phyloP scores from a whole-genome alignment of 30 jellyfish, hydroid and myxozoan genomes.

The Cassiopea andromeda region DNA sequence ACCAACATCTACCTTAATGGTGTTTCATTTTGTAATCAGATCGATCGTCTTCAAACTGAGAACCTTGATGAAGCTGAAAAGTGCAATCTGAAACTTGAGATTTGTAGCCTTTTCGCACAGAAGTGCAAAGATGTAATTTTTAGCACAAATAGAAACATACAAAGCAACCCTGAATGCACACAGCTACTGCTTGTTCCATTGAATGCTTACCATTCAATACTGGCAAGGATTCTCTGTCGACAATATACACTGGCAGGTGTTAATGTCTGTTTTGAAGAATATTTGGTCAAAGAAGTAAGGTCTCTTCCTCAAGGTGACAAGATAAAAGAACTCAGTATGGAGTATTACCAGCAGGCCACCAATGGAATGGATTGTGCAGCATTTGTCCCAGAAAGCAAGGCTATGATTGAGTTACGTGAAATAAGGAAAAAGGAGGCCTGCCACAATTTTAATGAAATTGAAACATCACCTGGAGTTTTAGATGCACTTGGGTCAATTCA shows the following conservation, averaged over 20 bases:
- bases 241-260: not conserved
- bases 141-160: not conserved
- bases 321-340: not conserved
- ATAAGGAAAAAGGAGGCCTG: not conserved
- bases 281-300: not conserved
- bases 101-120: constrained; percentile 6
- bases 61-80: not conserved
- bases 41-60: not conserved
- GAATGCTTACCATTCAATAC: constrained; percentile 5
- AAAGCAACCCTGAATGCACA: not conserved
- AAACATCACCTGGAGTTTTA: not conserved
- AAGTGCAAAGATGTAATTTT: not conserved
- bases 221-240: constrained; percentile 9
- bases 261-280: not conserved
- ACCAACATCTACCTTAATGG: not conserved
- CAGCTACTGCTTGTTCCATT: not conserved
- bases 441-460: not conserved
- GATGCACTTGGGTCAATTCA: not conserved
- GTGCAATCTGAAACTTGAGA: not conserved
- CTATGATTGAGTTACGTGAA: not conserved
- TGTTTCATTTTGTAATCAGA: not conserved
- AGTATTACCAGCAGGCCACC: not conserved
- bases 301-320: not conserved
- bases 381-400: not conserved
- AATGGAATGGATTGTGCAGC: not conserved